Base-by-base conservation (phyloP, 1,140 invertebrate species). In the Battus philenor region DNA sequence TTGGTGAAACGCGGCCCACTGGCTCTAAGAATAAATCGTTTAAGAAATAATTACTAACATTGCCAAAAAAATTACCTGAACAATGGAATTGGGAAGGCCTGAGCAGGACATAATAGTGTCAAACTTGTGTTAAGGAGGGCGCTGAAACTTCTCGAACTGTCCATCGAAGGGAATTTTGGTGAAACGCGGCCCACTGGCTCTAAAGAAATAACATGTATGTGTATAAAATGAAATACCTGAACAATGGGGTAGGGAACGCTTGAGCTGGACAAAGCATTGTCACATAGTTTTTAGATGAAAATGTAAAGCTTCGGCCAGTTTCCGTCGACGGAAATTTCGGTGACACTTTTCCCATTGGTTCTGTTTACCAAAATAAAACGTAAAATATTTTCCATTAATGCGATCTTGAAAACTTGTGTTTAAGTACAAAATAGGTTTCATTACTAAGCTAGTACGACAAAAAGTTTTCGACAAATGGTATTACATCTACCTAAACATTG, bases 171-270 rank as follows among this genome's bases (percentile, higher is more conserved):
- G 47, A 91, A 89, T 72, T 90, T 90, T 47, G 91, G 91, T 58
- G 88, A 87, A 32, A 91, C 90, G 68, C 90, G 91, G 51, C 89
- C 91, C 54, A 93, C 89, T 11, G 92, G 92, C 77, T 94, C 92
- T 93, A 87, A 57, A 61, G 59, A 73, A 56, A 83, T 58, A 69
- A 75, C 11, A 71, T 30, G 47, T 51, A 47, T 52, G 38, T 55
- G 50, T 61, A 62, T 63, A 44, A 56, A 44, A 56, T 51, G 41
- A 36, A 27, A 41, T 85, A 82, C 81, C 81, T 85, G 81, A 81
- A 85, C 47, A 76, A 54, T 63, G 81, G 81, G 52, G 71, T 87
- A 31, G 91, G 91, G 72, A 88, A 91, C 17, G 89, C 90, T 78
- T 92, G 91, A 22, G 91, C 91, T 32, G 90, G 88, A 77, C 91